Evolutionary conservation across 2,888 invertebrate species (phyloP), one percentile per base, ranked within the genome.

Genomic region (Laspeyria flexula): DNA sequence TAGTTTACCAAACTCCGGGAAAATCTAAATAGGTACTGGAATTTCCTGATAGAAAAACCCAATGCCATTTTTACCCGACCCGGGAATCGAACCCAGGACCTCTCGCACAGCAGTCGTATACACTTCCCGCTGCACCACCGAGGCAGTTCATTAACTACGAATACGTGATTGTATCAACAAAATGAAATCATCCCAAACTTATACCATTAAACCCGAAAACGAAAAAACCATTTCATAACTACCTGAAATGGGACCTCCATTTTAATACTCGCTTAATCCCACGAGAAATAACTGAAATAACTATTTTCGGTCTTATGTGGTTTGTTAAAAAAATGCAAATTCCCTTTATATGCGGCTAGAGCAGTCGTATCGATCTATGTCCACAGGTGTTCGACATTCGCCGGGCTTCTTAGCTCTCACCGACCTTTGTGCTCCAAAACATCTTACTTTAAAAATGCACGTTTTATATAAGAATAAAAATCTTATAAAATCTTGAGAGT

Each of bases 251-350:
- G 47, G 31, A 12, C 10, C 6, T 43, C 1, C 21, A 39, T 43
- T 50, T 60, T 52, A 41, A 47, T 52, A 15, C 34, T n/a, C 6
- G 15, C 4, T 15, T 39, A 56, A 43, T 56, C 57, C 43, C 46
- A 11, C 37, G 45, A 54, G 64, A 43, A 31, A 45, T 45, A 45
- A 45, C 44, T 38, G 15, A 38, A 31, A 33, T 39, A 46, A 15
- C 23, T 10, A 25, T 42, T 34, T 13, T 43, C 37, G 12, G 15
- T 47, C 18, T 25, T 31, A 23, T 25, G 51, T 45, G 48, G 48
- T 48, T 54, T 18, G 38, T 12, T 0, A 23, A 61, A 66, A 67
- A 68, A 65, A 61, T 61, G 41, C 35, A 46, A 69, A 66, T 58
- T 52, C 12, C 12, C 30, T 39, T 40, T 44, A 53, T 47, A 59